Evolutionary conservation across 2,888 invertebrate genomes (phyloP).

Genomic region (Eupithecia insigniata): DNA sequence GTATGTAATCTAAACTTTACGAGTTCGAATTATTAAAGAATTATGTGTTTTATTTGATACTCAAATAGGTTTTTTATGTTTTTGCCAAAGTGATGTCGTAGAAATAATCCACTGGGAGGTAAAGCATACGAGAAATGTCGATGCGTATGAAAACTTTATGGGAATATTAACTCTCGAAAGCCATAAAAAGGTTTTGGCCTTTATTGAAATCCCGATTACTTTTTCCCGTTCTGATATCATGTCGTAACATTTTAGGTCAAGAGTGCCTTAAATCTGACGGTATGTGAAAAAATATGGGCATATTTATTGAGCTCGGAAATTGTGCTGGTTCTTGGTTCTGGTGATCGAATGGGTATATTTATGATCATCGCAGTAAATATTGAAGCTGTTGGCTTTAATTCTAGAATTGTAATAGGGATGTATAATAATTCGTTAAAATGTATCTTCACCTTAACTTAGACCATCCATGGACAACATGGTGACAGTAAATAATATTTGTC

Average conservation of each 20-base stretch:
- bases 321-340: background rate
- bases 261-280: slow-evolving; percentile 14
- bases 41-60: background rate
- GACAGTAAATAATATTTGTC: too few species aligned
- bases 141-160: slow-evolving; percentile 38
- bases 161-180: slow-evolving; percentile 31
- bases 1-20: background rate
- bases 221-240: slow-evolving; percentile 21
- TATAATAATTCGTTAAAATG: background rate
- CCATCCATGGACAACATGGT: too few species aligned
- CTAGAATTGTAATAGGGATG: background rate
- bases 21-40: background rate
- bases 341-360: background rate
- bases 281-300: slow-evolving; percentile 12
- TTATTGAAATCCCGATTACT: slow-evolving; percentile 29
- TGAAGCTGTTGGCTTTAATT: background rate
- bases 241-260: slow-evolving; percentile 16
- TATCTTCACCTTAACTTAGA: background rate
- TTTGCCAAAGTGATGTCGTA: slow-evolving; percentile 34
- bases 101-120: slow-evolving; percentile 36
- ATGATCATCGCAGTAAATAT: background rate
- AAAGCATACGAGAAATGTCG: slow-evolving; percentile 34
- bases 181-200: slow-evolving; percentile 23
- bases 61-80: slow-evolving; percentile 38
- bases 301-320: slow-evolving; percentile 14